phyloP scores from a whole-genome alignment of 2,113 vertebrate species.

The Typhlomys cinereus region DNA sequence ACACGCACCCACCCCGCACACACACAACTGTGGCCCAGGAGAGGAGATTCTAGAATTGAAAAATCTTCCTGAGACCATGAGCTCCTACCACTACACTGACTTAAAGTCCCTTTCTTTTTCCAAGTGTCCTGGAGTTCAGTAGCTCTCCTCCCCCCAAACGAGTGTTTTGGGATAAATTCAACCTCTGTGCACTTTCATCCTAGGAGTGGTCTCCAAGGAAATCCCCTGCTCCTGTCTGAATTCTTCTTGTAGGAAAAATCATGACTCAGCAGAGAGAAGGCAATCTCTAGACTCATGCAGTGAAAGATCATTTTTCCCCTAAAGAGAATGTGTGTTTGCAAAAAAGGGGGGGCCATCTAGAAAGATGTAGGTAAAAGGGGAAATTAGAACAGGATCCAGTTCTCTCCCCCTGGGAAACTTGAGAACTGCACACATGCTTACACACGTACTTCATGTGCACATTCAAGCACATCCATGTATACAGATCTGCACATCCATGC shows the following conservation, averaged over 20 bases:
- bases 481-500: too few relatives aligned
- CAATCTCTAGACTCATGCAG: neutral
- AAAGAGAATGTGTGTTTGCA: neutral
- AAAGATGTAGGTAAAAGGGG: accelerated
- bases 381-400: accelerated
- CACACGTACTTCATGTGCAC: too few relatives aligned
- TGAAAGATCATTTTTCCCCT: neutral
- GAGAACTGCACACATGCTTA: neutral
- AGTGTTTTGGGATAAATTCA: neutral
- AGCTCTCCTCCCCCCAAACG: accelerated
- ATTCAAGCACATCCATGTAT: too few relatives aligned
- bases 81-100: too few relatives aligned
- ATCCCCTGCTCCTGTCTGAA: neutral
- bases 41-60: neutral
- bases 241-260: neutral
- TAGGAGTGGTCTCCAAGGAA: neutral
- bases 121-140: neutral
- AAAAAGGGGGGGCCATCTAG: neutral
- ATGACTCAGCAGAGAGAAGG: neutral
- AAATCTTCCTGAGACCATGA: neutral
- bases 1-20: too few relatives aligned
- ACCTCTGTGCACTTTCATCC: neutral
- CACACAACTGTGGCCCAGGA: neutral
- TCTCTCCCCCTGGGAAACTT: neutral
- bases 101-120: neutral